Conservation (phyloP, 2,113 vertebrate genomes). For the Otis tarda region DNA sequence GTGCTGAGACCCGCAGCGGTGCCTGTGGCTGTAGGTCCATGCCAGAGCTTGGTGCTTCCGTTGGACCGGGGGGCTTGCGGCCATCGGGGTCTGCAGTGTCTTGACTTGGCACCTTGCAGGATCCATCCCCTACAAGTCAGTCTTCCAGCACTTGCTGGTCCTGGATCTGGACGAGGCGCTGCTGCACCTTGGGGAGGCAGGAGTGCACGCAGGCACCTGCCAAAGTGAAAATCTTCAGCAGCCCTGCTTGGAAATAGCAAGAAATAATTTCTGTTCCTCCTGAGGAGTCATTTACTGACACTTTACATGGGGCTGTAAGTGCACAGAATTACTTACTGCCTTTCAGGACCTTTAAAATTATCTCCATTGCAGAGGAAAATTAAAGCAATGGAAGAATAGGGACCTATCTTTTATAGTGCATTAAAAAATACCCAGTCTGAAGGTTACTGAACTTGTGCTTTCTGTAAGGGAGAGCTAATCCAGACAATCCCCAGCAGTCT, state of each 20-base stretch:
- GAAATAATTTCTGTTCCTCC: conserved; percentile 9
- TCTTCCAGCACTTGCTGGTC: rapidly evolving
- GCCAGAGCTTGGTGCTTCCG: not conserved
- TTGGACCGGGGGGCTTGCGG: not conserved
- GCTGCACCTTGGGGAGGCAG: not conserved
- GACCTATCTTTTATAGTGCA: conserved; percentile 30
- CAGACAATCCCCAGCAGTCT: conserved; percentile 57
- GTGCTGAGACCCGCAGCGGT: rapidly evolving
- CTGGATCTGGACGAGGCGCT: not conserved
- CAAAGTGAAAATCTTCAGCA: not conserved
- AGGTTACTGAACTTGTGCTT: conserved; percentile 61
- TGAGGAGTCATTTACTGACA: conserved; percentile 23
- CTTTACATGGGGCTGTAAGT: conserved; percentile 30
- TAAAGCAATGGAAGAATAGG: conserved; percentile 50
- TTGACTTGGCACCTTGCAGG: not conserved
- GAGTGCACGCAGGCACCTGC: not conserved
- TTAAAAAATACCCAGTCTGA: conserved; percentile 36
- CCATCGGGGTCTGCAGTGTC: not conserved
- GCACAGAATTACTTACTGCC: conserved; percentile 25
- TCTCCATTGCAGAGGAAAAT: conserved; percentile 36
- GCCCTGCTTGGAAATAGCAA: not conserved
- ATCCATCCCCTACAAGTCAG: not conserved
- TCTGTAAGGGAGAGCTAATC: conserved; percentile 66
- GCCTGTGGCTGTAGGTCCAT: not conserved
- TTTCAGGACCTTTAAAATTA: conserved; percentile 57